Evolutionary conservation across 2,888 invertebrate species (phyloP).

Genomic region (Polia nebulosa): DNA sequence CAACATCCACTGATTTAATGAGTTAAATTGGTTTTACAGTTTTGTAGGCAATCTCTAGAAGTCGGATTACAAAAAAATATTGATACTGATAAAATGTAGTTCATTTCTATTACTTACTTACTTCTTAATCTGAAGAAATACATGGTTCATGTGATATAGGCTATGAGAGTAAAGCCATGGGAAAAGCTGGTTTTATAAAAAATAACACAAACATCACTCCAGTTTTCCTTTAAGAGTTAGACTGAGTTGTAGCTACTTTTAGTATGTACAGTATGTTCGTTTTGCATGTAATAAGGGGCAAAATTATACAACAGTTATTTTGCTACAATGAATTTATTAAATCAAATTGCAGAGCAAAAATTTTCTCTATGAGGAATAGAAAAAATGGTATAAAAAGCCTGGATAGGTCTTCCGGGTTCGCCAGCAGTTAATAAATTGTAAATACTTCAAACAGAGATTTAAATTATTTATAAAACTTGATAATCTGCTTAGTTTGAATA

Average conservation of each 20-base stretch:
- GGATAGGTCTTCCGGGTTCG: too few relatives aligned
- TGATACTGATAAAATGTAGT: too few relatives aligned
- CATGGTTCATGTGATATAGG: too few relatives aligned
- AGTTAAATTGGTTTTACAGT: too few relatives aligned
- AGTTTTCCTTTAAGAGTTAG: not conserved
- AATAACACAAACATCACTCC: not conserved
- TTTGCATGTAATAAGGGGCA: not conserved
- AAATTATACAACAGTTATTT: not conserved
- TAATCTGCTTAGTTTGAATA: too few relatives aligned
- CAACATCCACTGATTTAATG: too few relatives aligned
- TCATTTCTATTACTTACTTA: too few relatives aligned
- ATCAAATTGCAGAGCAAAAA: too few relatives aligned
- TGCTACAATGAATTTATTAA: not conserved
- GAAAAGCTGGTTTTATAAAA: not conserved
- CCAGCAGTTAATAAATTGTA: too few relatives aligned
- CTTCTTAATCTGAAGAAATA: not conserved
- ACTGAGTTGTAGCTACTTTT: not conserved
- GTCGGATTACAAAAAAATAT: not conserved
- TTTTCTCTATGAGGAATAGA: not conserved
- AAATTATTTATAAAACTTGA: too few relatives aligned
- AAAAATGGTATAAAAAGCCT: not conserved
- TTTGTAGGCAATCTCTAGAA: too few relatives aligned
- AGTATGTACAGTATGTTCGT: not conserved
- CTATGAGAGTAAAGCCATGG: not conserved
- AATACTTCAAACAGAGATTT: too few relatives aligned